phyloP scores from a whole-genome alignment of 2,113 vertebrate genomes.

The Hydrochoerus hydrochaeris region DNA sequence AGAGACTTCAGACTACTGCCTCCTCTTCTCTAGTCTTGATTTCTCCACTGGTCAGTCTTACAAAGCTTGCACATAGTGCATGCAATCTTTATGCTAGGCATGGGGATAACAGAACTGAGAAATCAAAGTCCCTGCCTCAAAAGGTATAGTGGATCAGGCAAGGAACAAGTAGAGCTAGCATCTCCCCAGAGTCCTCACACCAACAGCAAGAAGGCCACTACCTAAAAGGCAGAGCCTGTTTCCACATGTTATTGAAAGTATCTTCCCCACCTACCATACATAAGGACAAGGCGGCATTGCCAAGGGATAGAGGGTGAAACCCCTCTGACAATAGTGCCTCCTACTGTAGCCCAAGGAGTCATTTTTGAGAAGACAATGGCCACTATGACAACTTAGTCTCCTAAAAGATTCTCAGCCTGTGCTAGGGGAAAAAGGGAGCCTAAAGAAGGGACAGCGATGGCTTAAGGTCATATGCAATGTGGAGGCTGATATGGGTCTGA shows the following conservation, averaged over 20 bases:
- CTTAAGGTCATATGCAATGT: not conserved
- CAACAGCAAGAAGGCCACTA: not conserved
- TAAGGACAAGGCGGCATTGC: not conserved
- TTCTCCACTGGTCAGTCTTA: not conserved
- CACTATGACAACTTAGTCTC: not conserved
- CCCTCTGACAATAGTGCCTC: no score
- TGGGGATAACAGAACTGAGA: not conserved
- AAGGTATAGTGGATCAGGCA: no score
- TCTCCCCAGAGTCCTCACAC: not conserved
- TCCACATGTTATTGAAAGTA: not conserved
- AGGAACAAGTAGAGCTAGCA: not conserved
- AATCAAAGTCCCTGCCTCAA: not conserved
- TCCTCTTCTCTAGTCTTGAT: not conserved
- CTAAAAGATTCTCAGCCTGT: not conserved
- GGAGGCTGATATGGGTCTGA: not conserved
- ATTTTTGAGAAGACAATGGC: not conserved
- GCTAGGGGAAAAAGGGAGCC: not conserved
- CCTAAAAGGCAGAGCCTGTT: not conserved
- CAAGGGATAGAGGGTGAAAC: not conserved
- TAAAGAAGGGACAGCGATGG: not conserved
- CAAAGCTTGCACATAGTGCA: not conserved
- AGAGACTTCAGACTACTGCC: not conserved
- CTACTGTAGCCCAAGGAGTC: not conserved
- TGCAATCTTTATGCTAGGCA: not conserved
- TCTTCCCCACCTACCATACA: accelerated